These are phyloP conservation scores for Brachyrhaphis roseni DNA, from an alignment of 2,797 vertebrate genomes.

Conservation along the genomic window DNA sequence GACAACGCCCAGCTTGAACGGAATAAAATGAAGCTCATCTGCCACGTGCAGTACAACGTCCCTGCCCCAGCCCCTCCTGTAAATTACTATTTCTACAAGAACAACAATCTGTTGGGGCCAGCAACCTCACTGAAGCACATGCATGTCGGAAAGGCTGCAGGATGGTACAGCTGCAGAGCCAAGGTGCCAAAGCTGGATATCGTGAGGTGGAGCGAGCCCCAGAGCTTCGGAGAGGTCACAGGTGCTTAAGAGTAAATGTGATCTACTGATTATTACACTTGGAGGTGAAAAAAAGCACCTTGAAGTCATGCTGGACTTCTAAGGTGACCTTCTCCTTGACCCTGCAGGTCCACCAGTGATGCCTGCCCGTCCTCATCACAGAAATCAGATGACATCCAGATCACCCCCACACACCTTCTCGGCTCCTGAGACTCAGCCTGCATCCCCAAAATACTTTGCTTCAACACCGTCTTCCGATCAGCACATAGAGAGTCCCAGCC, in stretches of 20 bases:
- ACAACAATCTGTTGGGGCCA: constrained; percentile 33
- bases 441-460: not conserved
- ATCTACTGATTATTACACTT: not conserved
- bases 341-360: constrained; percentile 16
- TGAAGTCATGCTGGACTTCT: not conserved
- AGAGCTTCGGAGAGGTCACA: constrained; percentile 21
- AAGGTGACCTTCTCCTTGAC: constrained; percentile 35
- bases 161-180: constrained; percentile 71
- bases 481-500: not conserved
- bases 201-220: constrained; percentile 52
- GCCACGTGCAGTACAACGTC: constrained; percentile 60
- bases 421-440: constrained; percentile 5
- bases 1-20: fast-evolving
- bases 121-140: constrained; percentile 27
- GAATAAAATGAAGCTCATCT: constrained; percentile 56
- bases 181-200: constrained; percentile 57
- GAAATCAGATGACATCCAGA: not conserved
- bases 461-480: not conserved
- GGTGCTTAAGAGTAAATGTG: constrained; percentile 34
- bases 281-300: not conserved
- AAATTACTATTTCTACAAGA: constrained; percentile 67
- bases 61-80: constrained; percentile 44
- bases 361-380: not conserved
- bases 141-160: constrained; percentile 10
- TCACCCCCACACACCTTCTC: too few relatives aligned